Evolutionary conservation across 1,140 invertebrate species (phyloP), one percentile per base, ranked within the genome.

Genomic region (Brachionus angularis): DNA sequence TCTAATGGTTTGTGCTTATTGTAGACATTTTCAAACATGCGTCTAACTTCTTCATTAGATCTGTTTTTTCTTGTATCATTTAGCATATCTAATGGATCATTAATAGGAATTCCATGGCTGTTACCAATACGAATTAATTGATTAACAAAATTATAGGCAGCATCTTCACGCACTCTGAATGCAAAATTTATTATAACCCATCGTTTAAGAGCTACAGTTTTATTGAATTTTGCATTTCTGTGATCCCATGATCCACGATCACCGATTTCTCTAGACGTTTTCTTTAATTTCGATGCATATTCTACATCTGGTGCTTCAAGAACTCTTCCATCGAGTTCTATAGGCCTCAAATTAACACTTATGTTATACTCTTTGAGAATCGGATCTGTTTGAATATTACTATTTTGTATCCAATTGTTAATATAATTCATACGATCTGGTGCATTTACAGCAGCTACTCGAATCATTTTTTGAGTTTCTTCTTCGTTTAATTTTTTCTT

Each of bases 101-200:
- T 23, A 29, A 67, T 10, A 16, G 2, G 18, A 46, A 67, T 67
- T 0, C 62, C 62, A 67, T 67, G 62, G 14, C 21, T 67, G n/a
- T 50, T 18, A 12, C 62, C 62, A 34, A 67, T 36, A n/a, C 21
- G 12, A 34, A 47, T 7, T 33, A 67, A 23, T 10, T 18, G n/a
- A 36, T 67, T 14, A 14, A 47, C 36, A 67, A 67, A 50, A 21
- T 12, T 10, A 50, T 67, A 10, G 2, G 47, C 12, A 2, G 42
- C 47, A 34, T 67, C 62, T 18, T 46, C 31, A 21, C 44, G 21
- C 1, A 67, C 62, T 47, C 42, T 46, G 29, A 95, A 95, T 1
- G 96, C 96, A 82, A 99, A 99, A 80, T 96, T 99, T 36, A 96
- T 95, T 75, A 99, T 98, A 0, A 96, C 96, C 96, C 96, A 99